Evolutionary conservation across 2,797 vertebrate species (phyloP).

Genomic region (Trachops cirrhosus): DNA sequence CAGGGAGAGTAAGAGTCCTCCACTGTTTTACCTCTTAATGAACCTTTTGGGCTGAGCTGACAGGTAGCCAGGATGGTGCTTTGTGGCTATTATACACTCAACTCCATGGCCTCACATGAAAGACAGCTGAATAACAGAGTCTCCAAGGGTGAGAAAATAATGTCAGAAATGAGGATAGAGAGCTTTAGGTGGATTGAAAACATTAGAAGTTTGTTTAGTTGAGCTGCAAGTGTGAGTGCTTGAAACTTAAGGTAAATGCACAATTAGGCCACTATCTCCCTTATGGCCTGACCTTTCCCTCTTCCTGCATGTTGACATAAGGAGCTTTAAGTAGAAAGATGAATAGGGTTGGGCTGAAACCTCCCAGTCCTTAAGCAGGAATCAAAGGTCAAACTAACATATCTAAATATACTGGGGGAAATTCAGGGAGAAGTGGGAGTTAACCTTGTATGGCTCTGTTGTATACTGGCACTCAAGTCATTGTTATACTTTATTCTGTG

Average conservation of each 20-base stretch:
- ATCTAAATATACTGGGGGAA: neutral
- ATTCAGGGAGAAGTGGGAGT: neutral
- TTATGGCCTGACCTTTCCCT: neutral
- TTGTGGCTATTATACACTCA: neutral
- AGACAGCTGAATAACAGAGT: neutral
- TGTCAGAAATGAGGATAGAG: neutral
- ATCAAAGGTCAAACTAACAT: neutral
- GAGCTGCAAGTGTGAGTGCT: neutral
- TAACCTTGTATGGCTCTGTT: neutral
- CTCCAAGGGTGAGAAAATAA: neutral
- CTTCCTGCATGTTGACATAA: neutral
- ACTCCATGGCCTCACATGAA: neutral
- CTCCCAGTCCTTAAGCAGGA: neutral
- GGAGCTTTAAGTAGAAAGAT: neutral
- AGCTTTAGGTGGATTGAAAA: neutral
- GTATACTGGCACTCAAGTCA: neutral
- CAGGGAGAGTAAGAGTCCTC: neutral
- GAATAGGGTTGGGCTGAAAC: neutral
- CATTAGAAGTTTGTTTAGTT: neutral
- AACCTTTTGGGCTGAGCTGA: neutral
- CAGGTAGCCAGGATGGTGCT: neutral
- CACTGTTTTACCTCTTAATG: neutral
- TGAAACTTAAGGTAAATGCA: constrained; percentile 17
- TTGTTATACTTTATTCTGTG: neutral
- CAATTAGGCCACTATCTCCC: neutral